A percentile compares a stretch with the other conserved stretches of the same genome.
These are phyloP conservation scores for Chelonoidis abingdonii DNA, from an alignment of 2,113 vertebrate genomes.

Conservation along the genomic window DNA sequence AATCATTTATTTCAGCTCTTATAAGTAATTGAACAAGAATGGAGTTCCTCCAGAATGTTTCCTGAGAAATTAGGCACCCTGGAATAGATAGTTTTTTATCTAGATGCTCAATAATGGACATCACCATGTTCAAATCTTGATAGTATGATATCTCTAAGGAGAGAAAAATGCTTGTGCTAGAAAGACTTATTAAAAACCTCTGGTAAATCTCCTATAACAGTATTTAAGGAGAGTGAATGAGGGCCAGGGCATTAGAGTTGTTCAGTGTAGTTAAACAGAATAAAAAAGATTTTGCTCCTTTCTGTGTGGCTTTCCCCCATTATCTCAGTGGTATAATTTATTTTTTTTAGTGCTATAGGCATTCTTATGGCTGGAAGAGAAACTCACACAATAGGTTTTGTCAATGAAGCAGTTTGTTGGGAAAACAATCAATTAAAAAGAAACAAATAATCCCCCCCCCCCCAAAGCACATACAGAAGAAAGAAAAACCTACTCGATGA, in stretches of 20 bases:
- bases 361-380: background rate
- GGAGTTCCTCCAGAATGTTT: background rate
- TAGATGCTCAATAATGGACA: background rate
- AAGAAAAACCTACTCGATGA: background rate
- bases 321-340: background rate
- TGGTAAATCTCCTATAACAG: background rate
- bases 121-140: background rate
- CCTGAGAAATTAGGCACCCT: background rate
- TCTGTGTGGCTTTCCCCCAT: background rate
- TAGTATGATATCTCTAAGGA: background rate
- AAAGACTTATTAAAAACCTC: accelerated
- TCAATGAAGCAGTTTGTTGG: background rate
- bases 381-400: background rate
- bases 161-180: background rate
- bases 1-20: background rate
- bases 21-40: background rate
- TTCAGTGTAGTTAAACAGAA: background rate
- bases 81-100: background rate
- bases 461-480: background rate
- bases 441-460: background rate
- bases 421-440: background rate
- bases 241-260: background rate
- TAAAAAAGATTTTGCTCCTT: background rate
- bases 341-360: background rate
- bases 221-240: background rate